A percentile compares a stretch with the other conserved stretches of the same genome.
Conservation (phyloP, 2,888 invertebrate species). For the Catocala fraxini region DNA sequence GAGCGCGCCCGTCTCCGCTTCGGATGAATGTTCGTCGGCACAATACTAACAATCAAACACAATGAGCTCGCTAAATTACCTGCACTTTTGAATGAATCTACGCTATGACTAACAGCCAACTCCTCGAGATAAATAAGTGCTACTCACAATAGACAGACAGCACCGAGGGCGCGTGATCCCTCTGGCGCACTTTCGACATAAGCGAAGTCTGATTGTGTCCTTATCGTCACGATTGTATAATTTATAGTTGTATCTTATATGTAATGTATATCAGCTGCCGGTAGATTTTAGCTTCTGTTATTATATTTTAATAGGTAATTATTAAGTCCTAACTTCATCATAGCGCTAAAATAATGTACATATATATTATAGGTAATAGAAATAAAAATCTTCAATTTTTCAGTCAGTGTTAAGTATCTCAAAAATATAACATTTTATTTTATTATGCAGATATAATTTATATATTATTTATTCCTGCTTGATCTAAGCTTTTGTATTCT, state of each 20-base stretch:
- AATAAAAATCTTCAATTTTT: too few species aligned
- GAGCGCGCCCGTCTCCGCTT: constrained; percentile 15
- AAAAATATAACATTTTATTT: too few species aligned
- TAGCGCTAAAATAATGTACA: too few species aligned
- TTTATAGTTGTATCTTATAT: not conserved
- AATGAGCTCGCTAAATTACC: constrained; percentile 52
- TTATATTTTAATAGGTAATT: too few species aligned
- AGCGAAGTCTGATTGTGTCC: not conserved
- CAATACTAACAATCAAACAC: constrained; percentile 49
- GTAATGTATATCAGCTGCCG: not conserved
- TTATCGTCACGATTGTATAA: not conserved
- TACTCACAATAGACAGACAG: not conserved
- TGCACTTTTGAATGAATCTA: constrained; percentile 40
- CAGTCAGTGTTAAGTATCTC: too few species aligned
- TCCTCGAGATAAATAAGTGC: constrained; percentile 13
- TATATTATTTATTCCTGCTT: too few species aligned
- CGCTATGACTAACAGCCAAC: constrained; percentile 11
- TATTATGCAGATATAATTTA: too few species aligned
- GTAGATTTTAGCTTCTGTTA: too few species aligned
- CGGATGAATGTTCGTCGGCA: constrained; percentile 39
- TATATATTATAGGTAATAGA: too few species aligned
- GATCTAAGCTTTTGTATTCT: too few species aligned
- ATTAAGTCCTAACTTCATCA: too few species aligned
- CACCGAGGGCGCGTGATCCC: not conserved
- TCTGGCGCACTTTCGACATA: not conserved